Evolutionary conservation across 2,888 invertebrate genomes (phyloP), one percentile per base, ranked within the genome.

Genomic region (Isoperla grammatica): DNA sequence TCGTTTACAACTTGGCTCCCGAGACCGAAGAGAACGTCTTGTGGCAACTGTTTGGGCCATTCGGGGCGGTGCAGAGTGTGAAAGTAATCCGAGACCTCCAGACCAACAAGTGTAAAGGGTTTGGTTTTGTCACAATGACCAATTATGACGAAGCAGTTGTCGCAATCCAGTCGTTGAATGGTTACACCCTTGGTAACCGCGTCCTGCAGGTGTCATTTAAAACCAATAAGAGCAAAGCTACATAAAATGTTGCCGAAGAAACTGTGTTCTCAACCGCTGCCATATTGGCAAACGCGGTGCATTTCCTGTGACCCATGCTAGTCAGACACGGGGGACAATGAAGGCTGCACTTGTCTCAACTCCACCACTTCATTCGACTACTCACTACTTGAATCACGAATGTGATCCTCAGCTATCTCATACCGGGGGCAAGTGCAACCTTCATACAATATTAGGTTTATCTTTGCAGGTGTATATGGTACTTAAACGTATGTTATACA

Each of bases 41-140:
- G 68, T 94, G 93, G 93, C 92, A 94, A 80, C 81, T 94, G 69
- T 97, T 97, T 78, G 96, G 95, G 66, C 96, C 96, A 49, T 97
- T 96, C 73, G 96, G 96, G 70, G 95, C 95, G 70, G 95, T 97
- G 72, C 93, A 95, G 79, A 92, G 90, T 79, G 95, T 96, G 69
- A 96, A 96, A 81, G 95, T 96, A 70, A 93, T 95, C 74, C 87
- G 94, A 72, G 95, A 96, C 81, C 85, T 92, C 70, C 88, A 92
- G 72, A 95, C 95, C 67, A 94, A 94, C 81, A 96, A 96, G 78
- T 96, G 96, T 81, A 96, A 95, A 81, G 97, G 97, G 65, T 97
- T 95, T 77, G 97, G 95, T 68, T 96, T 96, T 77, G 95, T 97
- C 68, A 95, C 95, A 66, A 97, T 97, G 96, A 95, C 95, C 74